Base-by-base conservation (phyloP, 2,113 vertebrate genomes). In the Sapayoa aenigma region DNA sequence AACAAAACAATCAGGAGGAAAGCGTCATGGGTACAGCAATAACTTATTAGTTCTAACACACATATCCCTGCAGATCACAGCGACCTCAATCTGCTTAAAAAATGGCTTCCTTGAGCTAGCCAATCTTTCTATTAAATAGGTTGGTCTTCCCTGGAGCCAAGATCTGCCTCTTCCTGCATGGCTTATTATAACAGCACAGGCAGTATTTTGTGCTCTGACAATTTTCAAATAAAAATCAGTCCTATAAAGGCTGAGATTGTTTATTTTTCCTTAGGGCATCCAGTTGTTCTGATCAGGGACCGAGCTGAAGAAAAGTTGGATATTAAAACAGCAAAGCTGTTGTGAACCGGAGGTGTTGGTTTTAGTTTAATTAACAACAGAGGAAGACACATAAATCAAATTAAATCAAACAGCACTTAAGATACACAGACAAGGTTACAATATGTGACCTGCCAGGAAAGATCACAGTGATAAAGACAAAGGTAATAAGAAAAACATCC, bases 51-150 rank as follows among this genome's bases (percentile, higher is more conserved):
- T 93, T 94, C 60, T 90, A 94, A 74, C 92, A 93, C 72, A 65
- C 82, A 80, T 87, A 90, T 97, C 88, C 96, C 95, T 92, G 68
- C 80, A 96, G 94, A 95, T 86, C 94, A 68, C 92, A 84, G 88
- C 20, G 0, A 94, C 93, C 95, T 96, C 96, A 94, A 97, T 95
- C 79, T 96, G 79, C 85, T 94, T 96, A 67, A 96, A 94, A 97
- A 92, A 96, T 81, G 76, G 65, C 92, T 93, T 95, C 93, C 63
- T 86, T 94, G 92, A 65, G 76, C 67, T 78, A 86, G 60, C 90
- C 94, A 96, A 95, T 97, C 94, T 92, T 76, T 72, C 86, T 91
- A 6, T 72, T 95, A 95, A 97, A 96, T 94, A 96, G 94, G 85
- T 50, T 37, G 6, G 77, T 77, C 80, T 95, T 97, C 95, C 94